Evolutionary conservation across 1,140 invertebrate species (phyloP), one percentile per base, ranked within the genome.

Genomic region (Tetragnatha versicolor): DNA sequence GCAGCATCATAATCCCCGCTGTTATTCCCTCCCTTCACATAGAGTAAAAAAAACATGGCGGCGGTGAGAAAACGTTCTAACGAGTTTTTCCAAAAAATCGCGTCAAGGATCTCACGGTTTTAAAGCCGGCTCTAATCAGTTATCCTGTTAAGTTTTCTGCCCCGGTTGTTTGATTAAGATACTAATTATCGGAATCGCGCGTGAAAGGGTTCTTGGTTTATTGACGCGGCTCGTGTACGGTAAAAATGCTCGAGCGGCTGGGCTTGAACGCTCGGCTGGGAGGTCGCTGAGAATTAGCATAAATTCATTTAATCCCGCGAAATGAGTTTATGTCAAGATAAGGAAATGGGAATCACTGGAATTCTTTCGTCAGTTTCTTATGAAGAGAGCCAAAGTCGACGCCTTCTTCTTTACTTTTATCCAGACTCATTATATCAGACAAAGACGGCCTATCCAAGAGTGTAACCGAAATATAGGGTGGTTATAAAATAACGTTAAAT

Each of bases 181-280:
- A 42, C 61, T 65, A 65, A 65, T 65, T 65, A 65, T 65, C 35
- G 39, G 27, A 65, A 39, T 42, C 39, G 42, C 25, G 61, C 42
- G 61, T n/a, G 61, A 65, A 65, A 65, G 42, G n/a, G 20, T 29
- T 65, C 42, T 39, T 27, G 39, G 29, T 58, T 39, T 29, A 65
- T 65, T 65, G 61, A 45, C 10, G 61, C 20, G 31, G 55, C 10
- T 61, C n/a, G n/a, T n/a, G 27, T 9, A 42, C 2, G 61, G 17
- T 33, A 31, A 58, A 58, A 33, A 58, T 58, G 55, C 31, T 33
- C 17, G 14, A 58, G 22, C 14, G 29, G n/a, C n/a, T n/a, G 5
- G 55, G 2, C 29, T 58, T 22, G 61, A 10, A 39, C 3, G 0
- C 10, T 65, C 39, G 39, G 29, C 35, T 42, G 20, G 10, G 20